Percentiles rank a stretch among this genome's conserved stretches.
Evolutionary conservation across 1,140 invertebrate genomes (phyloP).

Genomic region (Eriocheir sinensis): DNA sequence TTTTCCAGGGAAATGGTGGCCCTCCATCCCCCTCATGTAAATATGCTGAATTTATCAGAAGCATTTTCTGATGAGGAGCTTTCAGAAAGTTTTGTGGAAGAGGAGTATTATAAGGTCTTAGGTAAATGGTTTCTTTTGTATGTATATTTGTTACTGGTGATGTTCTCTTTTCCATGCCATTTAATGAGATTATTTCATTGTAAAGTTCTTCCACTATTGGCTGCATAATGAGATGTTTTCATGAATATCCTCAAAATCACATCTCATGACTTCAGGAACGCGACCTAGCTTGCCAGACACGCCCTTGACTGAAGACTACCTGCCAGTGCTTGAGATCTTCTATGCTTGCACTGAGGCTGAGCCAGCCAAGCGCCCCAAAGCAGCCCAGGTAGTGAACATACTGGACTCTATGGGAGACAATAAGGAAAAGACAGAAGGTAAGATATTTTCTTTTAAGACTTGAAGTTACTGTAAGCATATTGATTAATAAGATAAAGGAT

Average conservation of each 20-base stretch:
- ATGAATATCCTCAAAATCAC: neutral
- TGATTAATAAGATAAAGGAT: neutral
- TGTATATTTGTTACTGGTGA: no score
- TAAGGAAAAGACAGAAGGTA: neutral
- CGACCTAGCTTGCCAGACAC: constrained; percentile 81
- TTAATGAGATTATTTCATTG: no score
- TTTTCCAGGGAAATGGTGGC: constrained; percentile 88
- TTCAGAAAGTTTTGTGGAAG: neutral
- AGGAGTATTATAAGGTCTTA: constrained; percentile 65
- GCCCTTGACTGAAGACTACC: constrained; percentile 85
- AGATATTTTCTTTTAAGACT: no score
- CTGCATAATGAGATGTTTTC: neutral
- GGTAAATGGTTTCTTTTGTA: constrained; percentile 33
- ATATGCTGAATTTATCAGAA: constrained; percentile 65
- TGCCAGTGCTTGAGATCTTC: constrained; percentile 87
- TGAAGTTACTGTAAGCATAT: neutral
- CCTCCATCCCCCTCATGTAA: constrained; percentile 85
- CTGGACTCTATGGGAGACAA: neutral
- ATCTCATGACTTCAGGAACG: constrained; percentile 81
- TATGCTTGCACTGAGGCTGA: constrained; percentile 87
- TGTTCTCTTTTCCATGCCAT: no score
- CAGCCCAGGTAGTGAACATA: constrained; percentile 80
- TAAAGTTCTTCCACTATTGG: neutral
- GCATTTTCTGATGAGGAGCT: neutral
- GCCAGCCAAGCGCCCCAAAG: constrained; percentile 85